A percentile compares a stretch with the other conserved stretches of the same genome.
Evolutionary conservation across 2,113 vertebrate species (phyloP).

Genomic region (Loxodonta africana): DNA sequence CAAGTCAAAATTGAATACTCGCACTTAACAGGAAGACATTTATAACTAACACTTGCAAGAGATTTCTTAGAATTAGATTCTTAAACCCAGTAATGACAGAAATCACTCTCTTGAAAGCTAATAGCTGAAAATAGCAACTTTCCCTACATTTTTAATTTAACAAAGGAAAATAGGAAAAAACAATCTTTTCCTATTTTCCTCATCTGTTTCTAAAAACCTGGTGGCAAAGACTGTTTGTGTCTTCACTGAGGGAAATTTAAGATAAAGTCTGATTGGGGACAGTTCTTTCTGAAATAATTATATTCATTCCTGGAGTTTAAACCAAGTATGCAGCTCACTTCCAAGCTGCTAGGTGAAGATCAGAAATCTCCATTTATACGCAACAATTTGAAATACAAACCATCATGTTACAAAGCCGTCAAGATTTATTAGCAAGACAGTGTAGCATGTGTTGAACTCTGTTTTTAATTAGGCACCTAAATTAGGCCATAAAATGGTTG

Average conservation of each 20-base stretch:
- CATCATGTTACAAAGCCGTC: constrained; percentile 81
- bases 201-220: constrained; percentile 45
- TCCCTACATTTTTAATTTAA: constrained; percentile 29
- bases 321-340: constrained; percentile 35
- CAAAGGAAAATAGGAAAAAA: not conserved
- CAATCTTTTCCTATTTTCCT: not conserved
- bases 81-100: not conserved
- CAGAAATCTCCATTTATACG: constrained; percentile 55
- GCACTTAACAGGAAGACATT: constrained; percentile 20
- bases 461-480: constrained; percentile 91
- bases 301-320: constrained; percentile 10
- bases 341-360: constrained; percentile 34
- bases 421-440: constrained; percentile 87
- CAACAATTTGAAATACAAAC: constrained; percentile 79
- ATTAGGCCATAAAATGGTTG: constrained; percentile 92
- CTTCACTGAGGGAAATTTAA: constrained; percentile 8
- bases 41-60: not conserved
- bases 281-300: constrained; percentile 75
- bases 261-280: constrained; percentile 62
- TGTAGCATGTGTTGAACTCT: constrained; percentile 87
- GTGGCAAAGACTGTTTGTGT: constrained; percentile 31
- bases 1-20: not conserved
- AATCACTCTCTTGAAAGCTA: constrained; percentile 1
- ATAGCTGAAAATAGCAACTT: constrained; percentile 41
- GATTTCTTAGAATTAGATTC: not conserved